Evolutionary conservation across 2,113 vertebrate species (phyloP).

Genomic region (Stictonetta naevosa): DNA sequence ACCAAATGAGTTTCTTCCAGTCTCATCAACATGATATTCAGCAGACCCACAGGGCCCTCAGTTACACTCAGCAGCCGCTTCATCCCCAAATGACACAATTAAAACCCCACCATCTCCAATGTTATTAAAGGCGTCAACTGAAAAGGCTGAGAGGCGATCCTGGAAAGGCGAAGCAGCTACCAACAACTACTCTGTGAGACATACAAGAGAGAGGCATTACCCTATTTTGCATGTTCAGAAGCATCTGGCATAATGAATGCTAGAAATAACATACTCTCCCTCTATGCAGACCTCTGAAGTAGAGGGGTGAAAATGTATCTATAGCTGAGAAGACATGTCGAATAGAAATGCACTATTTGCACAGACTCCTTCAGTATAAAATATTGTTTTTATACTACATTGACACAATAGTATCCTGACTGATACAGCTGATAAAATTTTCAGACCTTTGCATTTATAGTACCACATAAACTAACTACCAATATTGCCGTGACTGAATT

Average conservation of each 20-base stretch:
- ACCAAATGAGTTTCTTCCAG: not conserved
- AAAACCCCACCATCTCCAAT: rapidly evolving
- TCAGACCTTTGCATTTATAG: not conserved
- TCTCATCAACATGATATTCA: not conserved
- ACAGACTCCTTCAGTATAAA: not conserved
- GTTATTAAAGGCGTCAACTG: not conserved
- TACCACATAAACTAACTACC: not conserved
- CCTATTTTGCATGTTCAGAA: not conserved
- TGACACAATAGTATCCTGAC: not conserved
- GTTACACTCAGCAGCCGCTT: not conserved
- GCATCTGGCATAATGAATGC: not conserved
- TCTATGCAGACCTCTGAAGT: not conserved
- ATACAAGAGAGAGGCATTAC: too few relatives aligned
- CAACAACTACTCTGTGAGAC: not conserved
- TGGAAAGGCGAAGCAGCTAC: not conserved
- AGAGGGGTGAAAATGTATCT: not conserved
- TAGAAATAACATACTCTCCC: not conserved
- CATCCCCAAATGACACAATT: not conserved
- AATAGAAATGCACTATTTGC: not conserved
- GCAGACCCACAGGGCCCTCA: not conserved
- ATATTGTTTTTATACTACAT: not conserved
- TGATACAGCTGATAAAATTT: not conserved
- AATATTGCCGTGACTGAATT: not conserved
- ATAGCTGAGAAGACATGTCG: not conserved
- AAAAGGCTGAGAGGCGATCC: not conserved